Evolutionary conservation across 2,888 invertebrate genomes (phyloP), one percentile per base, ranked within the genome.

Genomic region (Bellardia bayeri): DNA sequence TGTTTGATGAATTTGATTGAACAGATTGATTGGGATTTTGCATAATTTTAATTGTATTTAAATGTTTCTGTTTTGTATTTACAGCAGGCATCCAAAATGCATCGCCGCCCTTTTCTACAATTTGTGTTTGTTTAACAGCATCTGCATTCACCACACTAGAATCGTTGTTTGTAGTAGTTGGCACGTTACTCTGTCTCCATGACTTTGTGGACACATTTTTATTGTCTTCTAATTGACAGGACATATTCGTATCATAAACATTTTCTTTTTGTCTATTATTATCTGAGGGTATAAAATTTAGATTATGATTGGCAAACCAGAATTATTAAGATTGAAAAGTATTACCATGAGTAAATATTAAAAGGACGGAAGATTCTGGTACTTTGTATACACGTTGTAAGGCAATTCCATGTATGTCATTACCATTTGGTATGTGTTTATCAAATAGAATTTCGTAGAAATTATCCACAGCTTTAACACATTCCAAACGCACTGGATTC

Each of bases 371-470:
- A 4, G 90, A 90, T 82, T 95, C 95, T 2, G 94, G 92, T 92
- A 95, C 94, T 87, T 95, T 95, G 91, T 90, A 92, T 58, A 92
- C 90, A 2, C 92, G 90, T 42, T 92, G 92, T 4, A 89, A 86
- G 16, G 92, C 93, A 76, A 92, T 90, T 68, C 92, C 93, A 74
- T 93, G 91, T 23, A 93, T 91, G 23, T 91, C 90, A 49, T 90
- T 90, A 42, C 92, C 97, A 23, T 96, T 97, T 14, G 95, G 93
- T 92, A 98, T 97, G 37, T 95, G 93, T 87, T 95, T 94, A 91
- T 98, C 98, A 91, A 98, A 98, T 82, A 98, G 93, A 33, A 98
- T 95, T 89, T 98, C 97, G 91, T 96, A 97, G 79, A 96, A 94
- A 0, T 94, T 94, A 58, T 96, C 95, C 0, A 94, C 87, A 92